A percentile compares a stretch with the other conserved stretches of the same genome.
Evolutionary conservation across 1,140 invertebrate species (phyloP).

Genomic region (Choristoneura fumiferana): DNA sequence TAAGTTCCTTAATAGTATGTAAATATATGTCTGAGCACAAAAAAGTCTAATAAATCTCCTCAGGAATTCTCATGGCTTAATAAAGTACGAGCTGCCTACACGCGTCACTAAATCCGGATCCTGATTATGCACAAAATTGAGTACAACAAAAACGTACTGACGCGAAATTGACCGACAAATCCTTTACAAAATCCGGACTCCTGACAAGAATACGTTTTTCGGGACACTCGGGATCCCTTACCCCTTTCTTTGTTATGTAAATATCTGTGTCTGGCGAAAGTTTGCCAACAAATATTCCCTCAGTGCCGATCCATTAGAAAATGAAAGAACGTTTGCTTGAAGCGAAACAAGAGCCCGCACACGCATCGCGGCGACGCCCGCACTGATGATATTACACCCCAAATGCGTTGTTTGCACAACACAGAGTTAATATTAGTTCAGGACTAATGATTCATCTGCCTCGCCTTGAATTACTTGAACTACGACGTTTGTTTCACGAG

Average conservation of each 20-base stretch:
- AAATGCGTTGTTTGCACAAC: conserved; percentile 37
- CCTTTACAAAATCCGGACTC: conserved; percentile 51
- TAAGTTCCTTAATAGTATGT: not conserved
- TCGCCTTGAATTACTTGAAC: conserved; percentile 30
- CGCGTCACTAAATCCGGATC: conserved; percentile 19
- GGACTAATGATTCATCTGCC: conserved; percentile 53
- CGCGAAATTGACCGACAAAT: conserved; percentile 59
- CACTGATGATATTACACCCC: conserved; percentile 39
- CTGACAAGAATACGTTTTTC: conserved; percentile 58
- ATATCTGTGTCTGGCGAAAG: conserved; percentile 55
- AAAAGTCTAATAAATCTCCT: not conserved
- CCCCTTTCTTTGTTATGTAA: conserved; percentile 66
- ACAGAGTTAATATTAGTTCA: conserved; percentile 53
- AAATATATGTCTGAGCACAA: not conserved
- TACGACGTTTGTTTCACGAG: conserved; percentile 12
- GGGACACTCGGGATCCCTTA: conserved; percentile 52
- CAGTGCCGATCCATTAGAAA: conserved; percentile 63
- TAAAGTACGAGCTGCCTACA: conserved; percentile 27
- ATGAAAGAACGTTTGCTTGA: conserved; percentile 59
- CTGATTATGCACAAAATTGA: conserved; percentile 44
- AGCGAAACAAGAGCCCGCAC: conserved; percentile 43
- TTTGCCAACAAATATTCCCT: conserved; percentile 61
- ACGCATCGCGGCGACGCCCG: conserved; percentile 22
- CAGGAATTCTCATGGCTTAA: conserved; percentile 24
- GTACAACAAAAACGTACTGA: conserved; percentile 45